Evolutionary conservation across 1,140 invertebrate genomes (phyloP), one percentile per base, ranked within the genome.

Genomic region (Euborellia annulipes): DNA sequence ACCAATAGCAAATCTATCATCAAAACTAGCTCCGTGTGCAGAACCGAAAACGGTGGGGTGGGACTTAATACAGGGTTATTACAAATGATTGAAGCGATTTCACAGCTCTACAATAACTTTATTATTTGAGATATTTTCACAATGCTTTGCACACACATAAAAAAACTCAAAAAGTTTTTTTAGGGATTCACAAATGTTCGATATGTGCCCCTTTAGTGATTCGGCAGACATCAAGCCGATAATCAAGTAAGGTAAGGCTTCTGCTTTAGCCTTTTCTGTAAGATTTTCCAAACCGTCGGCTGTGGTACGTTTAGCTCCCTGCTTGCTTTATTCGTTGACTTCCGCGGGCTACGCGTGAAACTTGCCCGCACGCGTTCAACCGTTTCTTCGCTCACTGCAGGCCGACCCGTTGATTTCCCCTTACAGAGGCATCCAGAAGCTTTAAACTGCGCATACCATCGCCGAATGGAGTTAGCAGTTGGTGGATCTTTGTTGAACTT

Each of bases 241-340:
- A n/a, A n/a, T n/a, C n/a, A n/a, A n/a, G n/a, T n/a, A n/a, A n/a
- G 40, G 39, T 42, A 50, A 1, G 44, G 27, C 22, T 36, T 48
- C 27, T 38, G 19, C 34, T 37, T 19, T 50, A 50, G 39, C 34
- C 43, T 14, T 45, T 45, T 45, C 18, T 43, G 23, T 42, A 50
- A 19, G 17, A 50, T 45, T 32, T 42, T 47, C 49, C 49, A 43
- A 32, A 50, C 45, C 32, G 45, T 51, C 30, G 50, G 27, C 40
- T 48, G 46, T 21, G 46, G 20, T 45, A 51, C 45, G 43, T 43
- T 36, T 34, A 51, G 38, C 34, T 48, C 50, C 39, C 41, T 44
- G 27, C 37, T 51, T 30, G 46, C 41, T 48, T 30, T 45, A 16
- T 36, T 43, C 13, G 36, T 48, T 20, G 46, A 51, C 46, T 48